phyloP scores from a whole-genome alignment of 37 sponge, comb jelly and placozoan genomes.

The Eunapius fragilis region DNA sequence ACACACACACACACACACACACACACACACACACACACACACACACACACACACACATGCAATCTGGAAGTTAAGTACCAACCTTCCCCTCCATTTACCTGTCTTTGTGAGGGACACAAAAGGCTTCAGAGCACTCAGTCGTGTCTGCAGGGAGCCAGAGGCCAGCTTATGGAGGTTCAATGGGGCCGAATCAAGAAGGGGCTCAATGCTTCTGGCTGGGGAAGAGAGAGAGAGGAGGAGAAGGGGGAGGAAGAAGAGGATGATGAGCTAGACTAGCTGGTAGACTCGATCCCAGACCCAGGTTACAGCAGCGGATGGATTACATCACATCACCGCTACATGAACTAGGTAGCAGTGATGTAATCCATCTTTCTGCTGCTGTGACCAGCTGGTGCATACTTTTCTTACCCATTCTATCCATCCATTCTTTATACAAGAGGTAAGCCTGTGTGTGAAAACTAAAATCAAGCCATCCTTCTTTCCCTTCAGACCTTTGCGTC shows the following conservation, averaged over 20 bases:
- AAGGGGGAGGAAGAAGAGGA: no score
- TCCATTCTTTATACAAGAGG: conserved; percentile 64
- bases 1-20: no score
- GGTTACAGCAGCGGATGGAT: no score
- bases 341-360: no score
- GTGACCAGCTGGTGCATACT: no score
- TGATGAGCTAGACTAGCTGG: no score
- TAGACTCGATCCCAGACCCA: no score
- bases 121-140: conserved; percentile 25
- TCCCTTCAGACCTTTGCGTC: conserved; percentile 96
- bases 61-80: not conserved
- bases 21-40: no score
- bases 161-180: conserved; percentile 41
- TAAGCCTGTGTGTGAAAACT: conserved; percentile 27
- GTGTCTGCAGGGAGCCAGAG: not conserved
- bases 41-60: conserved; percentile 41
- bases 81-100: conserved; percentile 29
- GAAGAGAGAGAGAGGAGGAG: not conserved
- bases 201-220: conserved; percentile 65
- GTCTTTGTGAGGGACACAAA: conserved; percentile 33
- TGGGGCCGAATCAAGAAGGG: conserved; percentile 70
- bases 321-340: no score
- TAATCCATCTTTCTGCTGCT: no score
- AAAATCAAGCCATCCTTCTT: no score
- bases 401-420: conserved; percentile 61